Evolutionary conservation across 2,888 invertebrate species (phyloP).

Genomic region (Drosophila atripex): DNA sequence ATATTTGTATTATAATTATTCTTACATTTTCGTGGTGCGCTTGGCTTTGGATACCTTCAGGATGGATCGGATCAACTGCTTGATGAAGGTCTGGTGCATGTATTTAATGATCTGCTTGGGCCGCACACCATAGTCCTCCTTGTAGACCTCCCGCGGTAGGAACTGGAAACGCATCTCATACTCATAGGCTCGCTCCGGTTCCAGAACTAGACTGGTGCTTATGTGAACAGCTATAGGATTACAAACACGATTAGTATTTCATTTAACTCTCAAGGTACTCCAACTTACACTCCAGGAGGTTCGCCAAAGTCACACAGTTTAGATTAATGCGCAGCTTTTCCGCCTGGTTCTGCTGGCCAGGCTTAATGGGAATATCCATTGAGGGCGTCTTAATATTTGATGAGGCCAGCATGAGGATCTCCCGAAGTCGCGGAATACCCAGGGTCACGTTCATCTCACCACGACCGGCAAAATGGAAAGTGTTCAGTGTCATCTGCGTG

Average conservation of each 20-base stretch:
- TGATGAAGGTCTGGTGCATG: constrained; percentile 90
- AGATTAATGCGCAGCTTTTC: constrained; percentile 89
- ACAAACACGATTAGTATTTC: background rate
- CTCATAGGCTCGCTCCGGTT: constrained; percentile 86
- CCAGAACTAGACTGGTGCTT: constrained; percentile 84
- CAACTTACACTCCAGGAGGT: constrained; percentile 88
- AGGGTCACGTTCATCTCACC: constrained; percentile 99
- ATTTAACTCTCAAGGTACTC: no score
- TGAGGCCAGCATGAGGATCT: constrained; percentile 98
- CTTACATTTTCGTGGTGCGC: constrained; percentile 72
- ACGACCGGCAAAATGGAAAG: constrained; percentile 99
- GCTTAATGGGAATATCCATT: constrained; percentile 95
- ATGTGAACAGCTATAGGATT: constrained; percentile 77
- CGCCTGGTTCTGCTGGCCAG: constrained; percentile 85
- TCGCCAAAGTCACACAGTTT: constrained; percentile 90
- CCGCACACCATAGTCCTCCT: constrained; percentile 88
- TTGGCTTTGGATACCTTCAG: constrained; percentile 86
- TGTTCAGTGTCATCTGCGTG: constrained; percentile 99
- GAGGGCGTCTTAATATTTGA: constrained; percentile 97
- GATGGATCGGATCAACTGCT: constrained; percentile 87
- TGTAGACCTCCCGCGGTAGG: constrained; percentile 90
- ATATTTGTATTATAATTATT: no score
- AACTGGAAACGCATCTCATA: constrained; percentile 90
- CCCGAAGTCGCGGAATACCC: constrained; percentile 98
- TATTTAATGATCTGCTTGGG: constrained; percentile 89